Base-by-base conservation (phyloP, 1,140 invertebrate species). In the Cotesia typhae region DNA sequence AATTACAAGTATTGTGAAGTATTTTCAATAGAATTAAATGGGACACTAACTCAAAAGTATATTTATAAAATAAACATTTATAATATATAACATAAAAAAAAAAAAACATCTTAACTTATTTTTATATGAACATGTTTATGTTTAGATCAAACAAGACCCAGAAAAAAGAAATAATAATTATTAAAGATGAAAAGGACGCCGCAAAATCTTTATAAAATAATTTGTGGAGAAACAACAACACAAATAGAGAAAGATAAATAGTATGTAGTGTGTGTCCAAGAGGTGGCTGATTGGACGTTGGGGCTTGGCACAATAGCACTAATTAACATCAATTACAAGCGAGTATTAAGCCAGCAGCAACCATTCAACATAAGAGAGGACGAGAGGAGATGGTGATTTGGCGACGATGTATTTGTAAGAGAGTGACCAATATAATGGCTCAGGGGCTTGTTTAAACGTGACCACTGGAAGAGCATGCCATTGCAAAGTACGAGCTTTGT, bases 321-420 rank as follows among this genome's bases (percentile, higher is more conserved):
- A 81, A 80, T 81, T 80, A 78, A 76, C 74, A 75, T 79, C 74
- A 78, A 80, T 79, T 81, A 77, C 71, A 14, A 52, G 53, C 57
- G 28, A 67, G 74, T 72, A 72, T 75, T 66, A 74, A 73, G 70
- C 17, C 52, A 38, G 60, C 55, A 52, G 53, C 57, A 20, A 67
- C 67, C 69, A 72, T 75, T 66, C 41, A 38, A 53, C 55, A 28
- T 10, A 51, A 65, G 57, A 55, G 52, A 51, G 38, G 52, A 70
- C 35, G 61, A n/a, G 57, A 70, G 38, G 38, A 55, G 17, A 71
- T 37, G 61, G 17, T 55, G 64, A 67, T 41, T 17, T 28, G 35
- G 36, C 9, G 38, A 28, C 7, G 53, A 65, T 28, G 28, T 28
- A 28, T 28, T 28, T 28, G 41, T 52, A 52, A 38, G 67, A 64